Base-by-base conservation (phyloP, 2,797 vertebrate species). In the Cossypha caffra region DNA sequence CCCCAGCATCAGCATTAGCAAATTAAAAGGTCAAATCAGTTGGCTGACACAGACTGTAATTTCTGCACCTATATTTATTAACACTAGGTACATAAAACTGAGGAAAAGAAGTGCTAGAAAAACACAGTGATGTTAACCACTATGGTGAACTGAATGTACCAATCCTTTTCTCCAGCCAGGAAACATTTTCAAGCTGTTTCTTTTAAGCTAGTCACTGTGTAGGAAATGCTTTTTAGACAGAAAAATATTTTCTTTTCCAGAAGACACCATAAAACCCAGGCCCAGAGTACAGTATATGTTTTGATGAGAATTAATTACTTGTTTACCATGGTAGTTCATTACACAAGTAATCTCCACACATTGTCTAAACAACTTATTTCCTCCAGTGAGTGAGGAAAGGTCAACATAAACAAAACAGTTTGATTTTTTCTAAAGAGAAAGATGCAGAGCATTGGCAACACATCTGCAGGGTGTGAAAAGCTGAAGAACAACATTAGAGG, bases 241-340 rank as follows among this genome's bases (percentile, higher is more conserved):
- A 88, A 89, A 91, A 95, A 85, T 75, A 94, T 76, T 91, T 95
- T 81, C 52, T 87, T 95, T 95, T 92, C 82, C 94, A 96, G 78
- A 88, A 91, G 37, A 88, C 52, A 62, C 73, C 67, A 68, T 73
- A 78, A 95, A 97, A 91, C 66, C 52, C 40, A 31, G 2, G 5
- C 59, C 75, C 38, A 61, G 38, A 87, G 48, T 19, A 75, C 38
- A 85, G 72, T 31, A 33, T 59, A 43, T 37, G 17, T 68, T 88
- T 63, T 71, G 40, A 92, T 37, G 66, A 82, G 66, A 91, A 95
- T 63, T 68, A 93, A 89, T 91, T 78, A 90, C 73, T 90, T 61
- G 67, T 95, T 97, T 97, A 85, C 76, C 55, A 51, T 18, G n/a
- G 42, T 69, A 66, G 82, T 81, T 83, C 62, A 58, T 45, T 45